Evolutionary conservation across 2,888 invertebrate species (phyloP).

Genomic region (Tachina grossa): DNA sequence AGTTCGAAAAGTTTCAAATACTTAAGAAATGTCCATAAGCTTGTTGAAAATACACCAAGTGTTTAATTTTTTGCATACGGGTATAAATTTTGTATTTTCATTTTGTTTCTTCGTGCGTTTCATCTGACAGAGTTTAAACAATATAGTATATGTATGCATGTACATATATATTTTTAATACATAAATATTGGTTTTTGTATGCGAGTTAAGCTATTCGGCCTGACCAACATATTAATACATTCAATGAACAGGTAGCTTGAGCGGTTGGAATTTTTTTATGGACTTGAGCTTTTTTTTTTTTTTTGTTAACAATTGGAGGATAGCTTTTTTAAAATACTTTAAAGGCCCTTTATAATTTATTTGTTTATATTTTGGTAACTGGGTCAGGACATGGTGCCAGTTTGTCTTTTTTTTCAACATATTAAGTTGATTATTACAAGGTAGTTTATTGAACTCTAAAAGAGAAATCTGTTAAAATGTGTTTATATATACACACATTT

Average conservation of each 20-base stretch:
- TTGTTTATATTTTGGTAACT: slow-evolving; percentile 27
- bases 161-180: too few relatives aligned
- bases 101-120: slow-evolving; percentile 30
- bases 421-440: slow-evolving; percentile 38
- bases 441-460: slow-evolving; percentile 43
- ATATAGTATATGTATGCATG: slow-evolving; percentile 20
- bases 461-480: slow-evolving; percentile 30
- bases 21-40: slow-evolving; percentile 64
- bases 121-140: slow-evolving; percentile 44
- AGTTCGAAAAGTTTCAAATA: slow-evolving; percentile 44
- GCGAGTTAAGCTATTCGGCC: slow-evolving; percentile 50
- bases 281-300: slow-evolving; percentile 7
- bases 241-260: slow-evolving; percentile 58
- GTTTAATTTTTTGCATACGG: slow-evolving; percentile 36
- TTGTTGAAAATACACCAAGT: slow-evolving; percentile 55
- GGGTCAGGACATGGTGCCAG: slow-evolving; percentile 51
- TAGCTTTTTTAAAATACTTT: background rate
- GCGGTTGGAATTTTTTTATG: slow-evolving; percentile 30
- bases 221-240: slow-evolving; percentile 71
- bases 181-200: slow-evolving; percentile 46
- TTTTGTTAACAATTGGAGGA: slow-evolving; percentile 36
- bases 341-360: slow-evolving; percentile 36
- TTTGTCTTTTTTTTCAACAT: background rate
- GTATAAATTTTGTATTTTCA: slow-evolving; percentile 26
- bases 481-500: too few relatives aligned